Percentiles rank a stretch among this genome's conserved stretches.
These are phyloP conservation scores for Pecten maximus DNA, from an alignment of 2,888 invertebrate genomes.

Conservation along the genomic window DNA sequence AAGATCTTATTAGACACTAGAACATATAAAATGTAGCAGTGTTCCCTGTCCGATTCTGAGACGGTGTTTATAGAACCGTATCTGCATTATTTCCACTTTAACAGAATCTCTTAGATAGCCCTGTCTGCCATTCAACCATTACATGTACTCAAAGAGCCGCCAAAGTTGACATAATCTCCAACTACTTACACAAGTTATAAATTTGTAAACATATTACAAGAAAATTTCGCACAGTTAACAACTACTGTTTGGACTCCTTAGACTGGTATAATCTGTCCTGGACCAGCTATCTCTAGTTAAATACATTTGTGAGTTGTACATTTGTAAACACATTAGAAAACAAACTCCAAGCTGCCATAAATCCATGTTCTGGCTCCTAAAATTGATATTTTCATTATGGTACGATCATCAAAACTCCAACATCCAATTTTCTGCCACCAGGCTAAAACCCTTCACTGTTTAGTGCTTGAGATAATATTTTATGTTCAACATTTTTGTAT, in stretches of 20 bases:
- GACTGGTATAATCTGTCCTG: background rate
- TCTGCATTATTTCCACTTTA: background rate
- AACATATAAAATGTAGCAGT: background rate
- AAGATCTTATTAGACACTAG: background rate
- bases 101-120: background rate
- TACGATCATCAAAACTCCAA: background rate
- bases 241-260: background rate
- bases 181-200: background rate
- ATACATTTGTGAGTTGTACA: background rate
- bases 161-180: background rate
- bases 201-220: background rate
- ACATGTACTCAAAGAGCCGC: background rate
- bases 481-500: constrained; percentile 20
- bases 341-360: background rate
- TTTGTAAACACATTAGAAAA: constrained; percentile 24
- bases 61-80: background rate
- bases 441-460: background rate
- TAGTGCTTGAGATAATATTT: constrained; percentile 22
- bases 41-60: background rate
- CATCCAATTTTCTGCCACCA: constrained; percentile 28
- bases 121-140: constrained; percentile 11
- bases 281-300: background rate
- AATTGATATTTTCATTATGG: constrained; percentile 29
- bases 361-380: background rate
- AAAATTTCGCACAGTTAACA: background rate